phyloP scores from a whole-genome alignment of 2,113 vertebrate species.

The Gymnarchus niloticus region DNA sequence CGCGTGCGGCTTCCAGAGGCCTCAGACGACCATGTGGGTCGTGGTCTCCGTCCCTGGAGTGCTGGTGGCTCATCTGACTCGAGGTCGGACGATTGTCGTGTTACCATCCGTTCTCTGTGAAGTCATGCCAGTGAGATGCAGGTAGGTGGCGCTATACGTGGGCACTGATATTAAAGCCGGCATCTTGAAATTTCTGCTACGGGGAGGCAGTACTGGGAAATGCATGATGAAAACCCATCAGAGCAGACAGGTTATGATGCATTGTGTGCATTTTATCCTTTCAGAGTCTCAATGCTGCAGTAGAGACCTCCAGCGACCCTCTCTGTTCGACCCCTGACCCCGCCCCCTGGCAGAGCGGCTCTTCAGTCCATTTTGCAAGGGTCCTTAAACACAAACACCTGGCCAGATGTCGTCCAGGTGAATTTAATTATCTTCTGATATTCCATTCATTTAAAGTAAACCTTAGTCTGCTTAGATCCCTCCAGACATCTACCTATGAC shows the following conservation, averaged over 20 bases:
- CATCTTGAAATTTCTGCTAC: neutral
- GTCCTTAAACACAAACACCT: conserved; percentile 10
- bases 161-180: too few species aligned
- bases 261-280: neutral
- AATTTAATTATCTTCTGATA: conserved; percentile 4
- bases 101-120: neutral
- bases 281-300: neutral
- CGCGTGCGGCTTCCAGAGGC: conserved; percentile 50
- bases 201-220: neutral
- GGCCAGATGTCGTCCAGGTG: conserved; percentile 6
- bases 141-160: neutral
- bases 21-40: conserved; percentile 59
- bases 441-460: neutral
- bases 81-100: too few species aligned
- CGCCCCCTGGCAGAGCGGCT: neutral
- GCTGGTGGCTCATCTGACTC: too few species aligned
- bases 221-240: neutral
- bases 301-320: neutral
- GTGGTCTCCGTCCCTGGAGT: conserved; percentile 64
- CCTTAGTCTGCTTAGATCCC: neutral
- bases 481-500: neutral
- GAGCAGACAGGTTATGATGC: neutral
- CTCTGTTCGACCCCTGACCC: neutral
- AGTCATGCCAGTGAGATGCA: neutral
- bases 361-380: neutral